A percentile compares a stretch with the other conserved stretches of the same genome.
Conservation (phyloP, 2,797 vertebrate species). For the Rhinophrynus dorsalis region DNA sequence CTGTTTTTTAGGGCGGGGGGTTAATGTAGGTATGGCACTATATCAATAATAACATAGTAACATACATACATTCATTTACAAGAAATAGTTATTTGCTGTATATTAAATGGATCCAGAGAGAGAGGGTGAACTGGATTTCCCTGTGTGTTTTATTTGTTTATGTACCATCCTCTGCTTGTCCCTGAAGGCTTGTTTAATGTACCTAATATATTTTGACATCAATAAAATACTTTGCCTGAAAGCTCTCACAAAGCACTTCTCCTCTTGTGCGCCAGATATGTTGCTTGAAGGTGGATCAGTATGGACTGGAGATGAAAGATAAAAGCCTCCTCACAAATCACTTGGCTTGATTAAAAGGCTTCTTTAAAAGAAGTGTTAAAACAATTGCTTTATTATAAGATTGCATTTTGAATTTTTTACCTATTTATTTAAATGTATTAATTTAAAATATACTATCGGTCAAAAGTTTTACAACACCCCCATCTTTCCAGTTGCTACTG, state of each 20-base stretch:
- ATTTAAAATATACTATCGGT: too few relatives aligned
- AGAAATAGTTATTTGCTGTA: not conserved
- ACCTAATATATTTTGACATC: slow-evolving; percentile 40
- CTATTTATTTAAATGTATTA: too few relatives aligned
- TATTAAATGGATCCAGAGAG: not conserved
- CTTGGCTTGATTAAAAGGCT: slow-evolving; percentile 18
- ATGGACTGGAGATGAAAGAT: slow-evolving; percentile 1
- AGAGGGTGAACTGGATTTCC: not conserved
- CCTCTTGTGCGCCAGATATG: slow-evolving; percentile 4
- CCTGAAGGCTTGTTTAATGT: slow-evolving; percentile 26
- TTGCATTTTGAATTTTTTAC: too few relatives aligned
- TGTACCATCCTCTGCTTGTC: slow-evolving; percentile 31
- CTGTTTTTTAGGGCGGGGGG: too few relatives aligned
- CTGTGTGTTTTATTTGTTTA: slow-evolving; percentile 17
- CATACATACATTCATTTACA: too few relatives aligned
- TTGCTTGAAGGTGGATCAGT: slow-evolving; percentile 4
- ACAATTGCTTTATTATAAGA: not conserved
- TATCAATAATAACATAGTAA: too few relatives aligned
- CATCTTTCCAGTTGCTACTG: too few relatives aligned
- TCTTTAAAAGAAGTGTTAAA: slow-evolving; percentile 4
- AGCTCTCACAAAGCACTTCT: slow-evolving; percentile 22
- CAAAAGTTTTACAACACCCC: too few relatives aligned
- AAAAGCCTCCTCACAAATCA: slow-evolving; percentile 23
- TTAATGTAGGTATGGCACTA: too few relatives aligned
- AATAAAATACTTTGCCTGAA: slow-evolving; percentile 34